phyloP scores from a whole-genome alignment of 2,113 vertebrate genomes.

The Tachuris rubrigastra region DNA sequence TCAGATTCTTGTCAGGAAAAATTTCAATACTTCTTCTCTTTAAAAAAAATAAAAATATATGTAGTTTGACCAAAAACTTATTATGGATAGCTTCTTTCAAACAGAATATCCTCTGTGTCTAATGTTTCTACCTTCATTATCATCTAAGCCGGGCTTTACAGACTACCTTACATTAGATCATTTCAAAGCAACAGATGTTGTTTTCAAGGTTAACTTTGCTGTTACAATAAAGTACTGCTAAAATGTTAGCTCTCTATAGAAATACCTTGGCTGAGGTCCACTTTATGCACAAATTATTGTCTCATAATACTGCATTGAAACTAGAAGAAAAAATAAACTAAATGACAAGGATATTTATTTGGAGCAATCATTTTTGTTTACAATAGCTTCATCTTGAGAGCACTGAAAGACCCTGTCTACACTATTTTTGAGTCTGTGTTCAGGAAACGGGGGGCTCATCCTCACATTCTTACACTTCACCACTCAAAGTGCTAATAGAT shows the following conservation, averaged over 20 bases:
- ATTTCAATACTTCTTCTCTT: not conserved
- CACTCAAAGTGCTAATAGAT: not conserved
- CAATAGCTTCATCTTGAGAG: not conserved
- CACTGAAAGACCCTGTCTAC: not conserved
- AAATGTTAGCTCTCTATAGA: conserved; percentile 25
- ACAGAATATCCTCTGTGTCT: not conserved
- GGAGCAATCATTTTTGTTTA: not conserved
- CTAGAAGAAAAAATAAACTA: not conserved
- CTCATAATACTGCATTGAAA: not conserved
- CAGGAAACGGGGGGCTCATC: not conserved
- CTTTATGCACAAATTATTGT: not conserved
- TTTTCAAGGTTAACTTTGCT: conserved; percentile 23
- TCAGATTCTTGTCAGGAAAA: not conserved
- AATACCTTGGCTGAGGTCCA: not conserved
- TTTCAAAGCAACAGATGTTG: conserved; percentile 43
- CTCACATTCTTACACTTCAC: not conserved
- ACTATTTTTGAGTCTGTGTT: not conserved
- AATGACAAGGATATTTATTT: not conserved
- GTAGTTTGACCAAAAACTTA: not conserved
- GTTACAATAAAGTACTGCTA: not conserved
- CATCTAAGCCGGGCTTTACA: not conserved
- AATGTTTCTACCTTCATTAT: not conserved
- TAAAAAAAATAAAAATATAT: not conserved
- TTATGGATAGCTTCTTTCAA: not conserved
- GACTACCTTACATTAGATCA: not conserved